Evolutionary conservation across 1,140 invertebrate genomes (phyloP).

Genomic region (Andrena cerasifolii): DNA sequence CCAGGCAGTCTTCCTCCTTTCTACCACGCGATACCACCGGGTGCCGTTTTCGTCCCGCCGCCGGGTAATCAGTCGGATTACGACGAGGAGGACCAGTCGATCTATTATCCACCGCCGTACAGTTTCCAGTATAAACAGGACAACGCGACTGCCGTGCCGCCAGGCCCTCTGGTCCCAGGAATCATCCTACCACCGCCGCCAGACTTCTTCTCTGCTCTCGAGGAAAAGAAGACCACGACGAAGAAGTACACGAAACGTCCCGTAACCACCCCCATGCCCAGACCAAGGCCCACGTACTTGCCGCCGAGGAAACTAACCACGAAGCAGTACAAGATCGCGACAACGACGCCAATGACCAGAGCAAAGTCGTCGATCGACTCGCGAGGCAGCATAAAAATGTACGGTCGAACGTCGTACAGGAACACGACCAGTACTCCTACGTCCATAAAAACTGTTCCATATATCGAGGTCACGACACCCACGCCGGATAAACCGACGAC

Average conservation of each 20-base stretch:
- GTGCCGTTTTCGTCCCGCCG: constrained; percentile 87
- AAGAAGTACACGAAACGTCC: constrained; percentile 75
- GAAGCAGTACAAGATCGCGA: constrained; percentile 78
- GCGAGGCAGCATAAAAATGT: constrained; percentile 66
- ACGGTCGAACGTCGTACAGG: constrained; percentile 57
- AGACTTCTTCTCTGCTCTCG: constrained; percentile 89
- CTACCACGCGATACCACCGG: constrained; percentile 86
- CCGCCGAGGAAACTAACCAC: constrained; percentile 75
- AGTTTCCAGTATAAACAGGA: constrained; percentile 92
- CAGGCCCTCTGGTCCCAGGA: constrained; percentile 93
- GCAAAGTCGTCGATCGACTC: constrained; percentile 53
- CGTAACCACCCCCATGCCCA: constrained; percentile 76
- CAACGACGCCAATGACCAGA: constrained; percentile 62
- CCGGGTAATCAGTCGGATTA: constrained; percentile 88
- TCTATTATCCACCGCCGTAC: constrained; percentile 94
- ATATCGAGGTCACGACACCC: constrained; percentile 66
- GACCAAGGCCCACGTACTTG: constrained; percentile 62
- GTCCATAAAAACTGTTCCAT: constrained; percentile 18
- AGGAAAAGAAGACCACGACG: constrained; percentile 74
- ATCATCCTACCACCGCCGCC: constrained; percentile 93
- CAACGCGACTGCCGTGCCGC: constrained; percentile 89
- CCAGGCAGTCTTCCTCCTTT: constrained; percentile 81
- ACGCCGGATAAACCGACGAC: constrained; percentile 62
- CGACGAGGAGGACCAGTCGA: constrained; percentile 93
- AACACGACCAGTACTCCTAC: constrained; percentile 78